Evolutionary conservation across 2,113 vertebrate species (phyloP).

Genomic region (Chinchilla lanigera): DNA sequence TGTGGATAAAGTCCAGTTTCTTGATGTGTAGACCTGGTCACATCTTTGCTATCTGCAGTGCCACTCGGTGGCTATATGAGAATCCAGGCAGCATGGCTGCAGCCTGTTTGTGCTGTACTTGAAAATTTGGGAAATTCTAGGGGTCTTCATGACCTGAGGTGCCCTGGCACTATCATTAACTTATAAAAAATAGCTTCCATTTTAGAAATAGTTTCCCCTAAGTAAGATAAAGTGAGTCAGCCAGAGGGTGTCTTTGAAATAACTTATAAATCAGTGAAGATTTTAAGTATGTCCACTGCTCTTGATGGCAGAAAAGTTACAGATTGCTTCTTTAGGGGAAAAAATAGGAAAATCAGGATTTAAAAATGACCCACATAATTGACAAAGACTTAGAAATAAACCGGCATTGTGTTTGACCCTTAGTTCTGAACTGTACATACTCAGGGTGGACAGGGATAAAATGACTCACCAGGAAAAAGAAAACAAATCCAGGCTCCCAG

Average conservation of each 20-base stretch:
- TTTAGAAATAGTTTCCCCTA: not conserved
- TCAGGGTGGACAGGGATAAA: not conserved
- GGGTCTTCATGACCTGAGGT: not conserved
- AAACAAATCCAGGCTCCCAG: not conserved
- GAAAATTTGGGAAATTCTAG: not conserved
- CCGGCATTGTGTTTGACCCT: not conserved
- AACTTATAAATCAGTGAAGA: not conserved
- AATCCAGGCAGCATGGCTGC: not conserved
- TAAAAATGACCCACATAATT: not conserved
- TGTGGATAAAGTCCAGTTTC: not conserved
- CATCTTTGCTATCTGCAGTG: not conserved
- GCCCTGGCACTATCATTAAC: not conserved
- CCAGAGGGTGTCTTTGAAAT: not conserved
- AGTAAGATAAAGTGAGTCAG: constrained; percentile 12
- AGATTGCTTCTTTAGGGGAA: not conserved
- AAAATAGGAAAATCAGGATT: not conserved
- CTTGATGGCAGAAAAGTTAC: not conserved
- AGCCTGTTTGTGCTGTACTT: not conserved
- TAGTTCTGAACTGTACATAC: not conserved
- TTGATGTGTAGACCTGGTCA: not conserved
- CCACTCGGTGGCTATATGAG: not conserved
- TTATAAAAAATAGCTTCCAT: not conserved
- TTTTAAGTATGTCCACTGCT: not conserved
- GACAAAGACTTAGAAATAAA: constrained; percentile 17
- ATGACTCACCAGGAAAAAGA: not conserved